Evolutionary conservation across 2,797 vertebrate species (phyloP), one percentile per base, ranked within the genome.

Genomic region (Hafferia zeledoni): DNA sequence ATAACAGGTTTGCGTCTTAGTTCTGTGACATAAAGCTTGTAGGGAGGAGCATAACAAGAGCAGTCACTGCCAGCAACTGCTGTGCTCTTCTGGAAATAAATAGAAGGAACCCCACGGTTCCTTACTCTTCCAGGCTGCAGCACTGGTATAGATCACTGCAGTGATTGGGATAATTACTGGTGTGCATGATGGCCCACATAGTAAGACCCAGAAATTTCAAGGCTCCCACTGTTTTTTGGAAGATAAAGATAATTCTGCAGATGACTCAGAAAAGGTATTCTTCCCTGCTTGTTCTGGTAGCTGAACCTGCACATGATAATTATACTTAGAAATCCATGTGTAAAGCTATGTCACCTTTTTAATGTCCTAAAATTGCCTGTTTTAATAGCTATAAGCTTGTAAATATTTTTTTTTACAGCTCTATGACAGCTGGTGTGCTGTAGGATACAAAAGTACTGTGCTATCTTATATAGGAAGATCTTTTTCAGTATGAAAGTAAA

Each of bases 31-130:
- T 78, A 43, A 89, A 94, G 50, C 68, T 89, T 43, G 75, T 76
- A 15, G 81, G 68, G 79, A 87, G 61, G 83, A 83, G 30, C 79
- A 78, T 63, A 85, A 83, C 61, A 19, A 9, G 56, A 78, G 74
- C 3, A 74, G 78, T 64, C 49, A 27, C 30, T 77, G 75, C 37
- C 47, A 91, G 68, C n/a, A 61, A 16, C 90, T 87, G 84, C 93
- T 92, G 94, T 83, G 89, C 61, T 71, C 35, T 60, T 87, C 52
- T 83, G 93, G 81, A 86, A 90, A 69, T 46, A 81, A 63, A 78
- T 31, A 46, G 35, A 67, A 68, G 76, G 31, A 61, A 35, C 71
- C 46, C 43, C 52, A 57, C 0, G 3, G 72, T 25, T 89, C 84
- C 81, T 63, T 33, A 5, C 49, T 50, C 49, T 30, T 61, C n/a